Percentiles rank a stretch among this genome's conserved stretches.
Conservation (phyloP, 2,113 vertebrate species). For the Ia io region DNA sequence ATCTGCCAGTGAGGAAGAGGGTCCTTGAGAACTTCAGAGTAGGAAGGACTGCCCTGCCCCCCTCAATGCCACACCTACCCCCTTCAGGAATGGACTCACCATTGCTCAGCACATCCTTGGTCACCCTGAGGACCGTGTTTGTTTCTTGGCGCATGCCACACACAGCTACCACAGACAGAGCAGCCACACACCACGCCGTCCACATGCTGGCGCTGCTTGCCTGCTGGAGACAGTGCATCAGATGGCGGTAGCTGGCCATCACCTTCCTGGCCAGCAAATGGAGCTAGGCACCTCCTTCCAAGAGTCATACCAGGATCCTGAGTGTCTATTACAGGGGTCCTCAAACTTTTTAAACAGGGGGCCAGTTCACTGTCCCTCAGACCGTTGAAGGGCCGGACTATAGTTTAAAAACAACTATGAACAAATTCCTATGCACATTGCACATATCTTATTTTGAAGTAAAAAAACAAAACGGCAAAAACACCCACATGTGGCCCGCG, state of each 20-base stretch:
- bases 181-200: neutral
- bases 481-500: no score
- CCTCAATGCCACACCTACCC: no score
- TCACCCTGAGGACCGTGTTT: slow-evolving; percentile 69
- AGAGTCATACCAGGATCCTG: neutral
- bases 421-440: no score
- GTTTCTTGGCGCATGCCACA: neutral
- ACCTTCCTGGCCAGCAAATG: neutral
- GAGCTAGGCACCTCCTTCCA: neutral
- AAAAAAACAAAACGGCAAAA: no score
- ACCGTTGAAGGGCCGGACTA: no score
- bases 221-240: neutral
- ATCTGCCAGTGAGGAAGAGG: neutral
- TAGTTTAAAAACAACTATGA: no score
- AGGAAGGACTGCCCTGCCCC: neutral
- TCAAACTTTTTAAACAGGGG: no score
- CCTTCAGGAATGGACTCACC: slow-evolving; percentile 50
- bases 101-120: slow-evolving; percentile 42
- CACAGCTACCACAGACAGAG: neutral
- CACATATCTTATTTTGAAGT: no score
- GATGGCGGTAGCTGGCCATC: accelerated
- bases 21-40: neutral
- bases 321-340: neutral
- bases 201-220: slow-evolving; percentile 56
- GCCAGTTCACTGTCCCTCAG: no score